These are phyloP conservation scores for Perithous albicinctus DNA, from an alignment of 2,888 invertebrate species.

Conservation along the genomic window DNA sequence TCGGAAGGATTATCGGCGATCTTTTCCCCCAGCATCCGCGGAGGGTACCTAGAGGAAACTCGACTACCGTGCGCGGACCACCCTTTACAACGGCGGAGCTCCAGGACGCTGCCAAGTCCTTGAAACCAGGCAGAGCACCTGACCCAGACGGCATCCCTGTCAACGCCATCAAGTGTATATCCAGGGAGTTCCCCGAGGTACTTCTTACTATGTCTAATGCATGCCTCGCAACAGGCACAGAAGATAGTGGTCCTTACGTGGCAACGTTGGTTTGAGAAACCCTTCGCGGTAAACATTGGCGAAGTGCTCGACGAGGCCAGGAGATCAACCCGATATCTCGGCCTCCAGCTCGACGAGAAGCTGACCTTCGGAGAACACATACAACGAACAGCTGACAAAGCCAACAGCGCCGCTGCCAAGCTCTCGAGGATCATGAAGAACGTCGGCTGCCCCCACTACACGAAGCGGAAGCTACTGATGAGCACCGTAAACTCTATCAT, in stretches of 20 bases:
- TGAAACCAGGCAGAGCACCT: conserved; percentile 46
- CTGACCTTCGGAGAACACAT: conserved; percentile 13
- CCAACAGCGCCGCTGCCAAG: background rate
- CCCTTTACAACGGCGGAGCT: no score
- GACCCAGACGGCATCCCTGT: conserved; percentile 53
- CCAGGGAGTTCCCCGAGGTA: no score
- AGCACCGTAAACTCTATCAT: background rate
- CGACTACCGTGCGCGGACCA: no score
- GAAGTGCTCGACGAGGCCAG: background rate
- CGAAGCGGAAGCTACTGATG: conserved; percentile 1
- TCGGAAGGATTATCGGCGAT: no score
- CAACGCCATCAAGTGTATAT: conserved; percentile 24
- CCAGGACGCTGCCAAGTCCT: conserved; percentile 27
- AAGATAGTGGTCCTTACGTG: conserved; percentile 11
- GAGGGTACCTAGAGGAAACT: background rate
- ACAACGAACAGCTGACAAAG: background rate
- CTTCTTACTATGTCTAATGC: no score
- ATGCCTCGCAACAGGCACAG: no score
- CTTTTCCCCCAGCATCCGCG: no score
- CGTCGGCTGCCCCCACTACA: conserved; percentile 17
- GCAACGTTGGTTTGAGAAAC: conserved; percentile 35
- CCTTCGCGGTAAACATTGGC: background rate
- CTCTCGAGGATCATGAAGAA: conserved; percentile 37
- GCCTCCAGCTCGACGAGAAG: conserved; percentile 25
- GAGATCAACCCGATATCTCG: background rate